Evolutionary conservation across 2,113 vertebrate species (phyloP).

Genomic region (Erythrolamprus reginae): DNA sequence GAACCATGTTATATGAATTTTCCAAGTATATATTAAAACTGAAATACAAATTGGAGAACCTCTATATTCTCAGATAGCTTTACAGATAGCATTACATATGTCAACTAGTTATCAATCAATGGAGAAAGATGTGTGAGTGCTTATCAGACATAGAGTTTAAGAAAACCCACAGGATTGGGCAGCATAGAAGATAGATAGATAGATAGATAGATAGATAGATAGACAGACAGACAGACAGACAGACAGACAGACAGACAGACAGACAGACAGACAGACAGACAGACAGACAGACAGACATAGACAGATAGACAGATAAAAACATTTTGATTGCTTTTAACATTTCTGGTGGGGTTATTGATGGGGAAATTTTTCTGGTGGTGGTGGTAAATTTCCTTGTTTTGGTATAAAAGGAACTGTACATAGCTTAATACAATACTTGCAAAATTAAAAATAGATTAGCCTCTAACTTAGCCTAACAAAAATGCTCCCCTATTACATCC

Average conservation of each 20-base stretch:
- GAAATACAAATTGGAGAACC: background rate
- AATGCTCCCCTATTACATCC: background rate
- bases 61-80: background rate
- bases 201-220: too few species aligned
- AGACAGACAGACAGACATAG: too few species aligned
- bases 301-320: too few species aligned
- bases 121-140: background rate
- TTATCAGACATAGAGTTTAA: background rate
- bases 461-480: background rate
- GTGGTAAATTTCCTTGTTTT: background rate
- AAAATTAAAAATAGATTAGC: background rate
- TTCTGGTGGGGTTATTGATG: background rate
- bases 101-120: background rate
- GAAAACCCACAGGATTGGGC: too few species aligned
- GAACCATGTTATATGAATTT: background rate
- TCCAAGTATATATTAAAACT: background rate
- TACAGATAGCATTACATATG: background rate
- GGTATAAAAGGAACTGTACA: background rate
- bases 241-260: too few species aligned
- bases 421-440: background rate
- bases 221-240: too few species aligned
- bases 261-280: too few species aligned
- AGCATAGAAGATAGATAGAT: too few species aligned
- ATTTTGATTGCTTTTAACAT: background rate
- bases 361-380: background rate